Base-by-base conservation (phyloP, 1,140 invertebrate genomes). In the Latrodectus geometricus region DNA sequence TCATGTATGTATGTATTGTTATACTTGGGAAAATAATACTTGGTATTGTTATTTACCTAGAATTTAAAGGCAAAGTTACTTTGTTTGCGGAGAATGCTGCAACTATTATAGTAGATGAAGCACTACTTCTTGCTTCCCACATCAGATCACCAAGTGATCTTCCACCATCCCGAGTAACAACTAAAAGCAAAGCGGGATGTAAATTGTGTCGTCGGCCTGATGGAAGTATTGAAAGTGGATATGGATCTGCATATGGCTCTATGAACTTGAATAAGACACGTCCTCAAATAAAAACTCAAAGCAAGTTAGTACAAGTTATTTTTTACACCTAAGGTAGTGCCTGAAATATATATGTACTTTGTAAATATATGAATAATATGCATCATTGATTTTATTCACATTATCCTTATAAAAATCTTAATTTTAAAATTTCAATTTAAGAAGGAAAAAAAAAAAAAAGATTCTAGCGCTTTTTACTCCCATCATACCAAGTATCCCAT, bases 21-120 rank as follows among this genome's bases (percentile, higher is more conserved):
- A 35, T n/a, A n/a, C 35, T 3, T 35, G 35, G 35, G 5, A 35
- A 35, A 35, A 35, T 35, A 5, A 1, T 35, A 5, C 1, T 35
- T 1, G 35, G 35, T 35, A 35, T 35, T 35, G 35, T 35, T 61
- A 56, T 12, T 20, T 70, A 49, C 21, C 12, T 17, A 87, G 85
- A 87, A 80, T 15, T 87, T 54, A 87, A 87, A 80, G 77, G 70
- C 14, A 87, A 87, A 80, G 85, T 87, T 21, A 87, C 77, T 9
- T n/a, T 80, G 23, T 87, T 79, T 73, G 85, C 85, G 8, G 85
- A 87, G 65, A 87, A 87, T 74, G 85, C 85, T 66, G 85, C 85
- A 4, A 75, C 85, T 0, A 65, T 87, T 12, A 87, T 87, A 52
- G 85, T 87, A 12, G 85, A 87, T 73, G 85, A 87, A 66, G 85